phyloP scores from a whole-genome alignment of 1,140 invertebrate genomes.

The Diuraphis noxia region DNA sequence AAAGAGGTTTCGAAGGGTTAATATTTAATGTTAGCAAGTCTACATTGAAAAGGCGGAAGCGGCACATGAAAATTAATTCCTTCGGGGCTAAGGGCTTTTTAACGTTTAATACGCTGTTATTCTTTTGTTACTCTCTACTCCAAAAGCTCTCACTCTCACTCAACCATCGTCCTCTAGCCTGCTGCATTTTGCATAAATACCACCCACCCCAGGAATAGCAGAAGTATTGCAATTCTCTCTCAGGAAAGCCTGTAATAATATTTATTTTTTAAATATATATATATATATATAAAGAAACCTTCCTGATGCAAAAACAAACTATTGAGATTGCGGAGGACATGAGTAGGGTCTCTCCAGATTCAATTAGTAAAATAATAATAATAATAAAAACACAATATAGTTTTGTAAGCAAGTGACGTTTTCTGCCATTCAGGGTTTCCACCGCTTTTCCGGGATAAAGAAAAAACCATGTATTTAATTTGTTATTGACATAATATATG shows the following conservation, averaged over 20 bases:
- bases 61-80: slow-evolving; percentile 52
- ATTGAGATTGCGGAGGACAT: slow-evolving; percentile 9
- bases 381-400: slow-evolving; percentile 7
- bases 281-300: slow-evolving; percentile 8
- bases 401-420: slow-evolving; percentile 4
- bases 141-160: slow-evolving; percentile 31
- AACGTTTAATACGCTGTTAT: slow-evolving; percentile 52
- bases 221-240: neutral
- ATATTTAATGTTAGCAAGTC: slow-evolving; percentile 51
- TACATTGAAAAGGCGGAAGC: slow-evolving; percentile 52
- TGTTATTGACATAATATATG: neutral
- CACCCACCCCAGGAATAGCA: neutral
- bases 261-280: slow-evolving; percentile 22
- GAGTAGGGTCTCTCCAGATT: slow-evolving; percentile 17
- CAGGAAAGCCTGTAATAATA: slow-evolving; percentile 25
- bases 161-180: neutral
- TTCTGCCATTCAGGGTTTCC: neutral
- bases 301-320: slow-evolving; percentile 20
- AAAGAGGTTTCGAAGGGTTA: slow-evolving; percentile 40
- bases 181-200: slow-evolving; percentile 34
- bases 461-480: slow-evolving; percentile 28
- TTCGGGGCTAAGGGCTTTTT: slow-evolving; percentile 51
- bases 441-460: neutral
- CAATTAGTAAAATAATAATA: slow-evolving; percentile 24
- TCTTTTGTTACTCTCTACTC: slow-evolving; percentile 48